Base-by-base conservation (phyloP, 2,888 invertebrate genomes). In the Nomada fabriciana region DNA sequence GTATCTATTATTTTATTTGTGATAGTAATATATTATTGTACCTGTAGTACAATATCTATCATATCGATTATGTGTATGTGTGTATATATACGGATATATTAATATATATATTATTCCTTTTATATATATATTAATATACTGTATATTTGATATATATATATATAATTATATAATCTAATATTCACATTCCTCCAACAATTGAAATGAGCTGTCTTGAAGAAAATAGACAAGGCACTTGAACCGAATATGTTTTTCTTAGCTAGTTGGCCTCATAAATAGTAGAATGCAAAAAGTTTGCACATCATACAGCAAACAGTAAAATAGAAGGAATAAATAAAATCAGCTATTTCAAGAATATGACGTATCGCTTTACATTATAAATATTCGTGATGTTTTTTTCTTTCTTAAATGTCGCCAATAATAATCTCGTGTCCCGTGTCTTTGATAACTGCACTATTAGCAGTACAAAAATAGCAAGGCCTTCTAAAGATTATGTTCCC, bases 151-250 rank as follows among this genome's bases (percentile, higher is more conserved):
- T 25, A 81, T 70, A 72, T 80, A 79, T 76, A 77, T 86, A 76
- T 81, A 80, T 84, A 81, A 79, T 85, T 86, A 80, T 88, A 89
- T 89, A 89, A 87, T 89, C 90, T 91, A 91, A 89, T 92, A 93
- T 93, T 93, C 93, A 92, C 93, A 93, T 92, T 93, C 93, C 92
- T 93, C 92, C 92, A 93, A 92, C 93, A 93, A 92, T 93, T 92
- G 91, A 93, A 93, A 93, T 93, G 92, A 93, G 93, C 93, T 93
- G 91, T 93, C 92, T 91, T 86, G 92, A 93, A 93, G 93, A 92
- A 93, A 93, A 92, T 93, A 92, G 93, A 93, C 93, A 93, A 93
- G 93, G 93, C 93, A 93, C 93, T 93, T 93, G 91, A 93, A 93
- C 92, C 91, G 91, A 93, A 93, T 91, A 92, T 90, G 88, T 90